Percentiles rank a stretch among this genome's conserved stretches.
These are phyloP conservation scores for Frankliniella intonsa DNA, from an alignment of 2,888 invertebrate genomes.

Conservation along the genomic window DNA sequence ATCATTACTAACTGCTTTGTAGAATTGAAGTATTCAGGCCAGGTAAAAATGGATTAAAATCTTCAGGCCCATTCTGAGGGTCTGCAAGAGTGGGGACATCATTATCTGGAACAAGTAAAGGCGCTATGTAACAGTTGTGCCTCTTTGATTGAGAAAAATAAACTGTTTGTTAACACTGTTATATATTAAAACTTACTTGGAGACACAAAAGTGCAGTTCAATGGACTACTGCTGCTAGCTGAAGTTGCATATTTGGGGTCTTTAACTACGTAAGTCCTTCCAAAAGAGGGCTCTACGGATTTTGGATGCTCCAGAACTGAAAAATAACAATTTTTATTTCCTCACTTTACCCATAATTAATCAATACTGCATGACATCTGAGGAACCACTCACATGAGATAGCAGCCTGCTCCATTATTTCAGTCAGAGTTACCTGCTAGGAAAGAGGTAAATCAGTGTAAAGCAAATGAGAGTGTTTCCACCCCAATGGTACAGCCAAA, in stretches of 20 bases:
- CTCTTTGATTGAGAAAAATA: neutral
- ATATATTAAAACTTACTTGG: neutral
- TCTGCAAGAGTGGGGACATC: neutral
- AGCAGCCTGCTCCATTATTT: no score
- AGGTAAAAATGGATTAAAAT: neutral
- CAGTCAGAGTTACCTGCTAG: no score
- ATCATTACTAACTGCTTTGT: neutral
- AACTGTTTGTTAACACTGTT: neutral
- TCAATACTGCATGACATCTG: neutral
- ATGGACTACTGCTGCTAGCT: neutral
- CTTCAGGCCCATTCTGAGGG: neutral
- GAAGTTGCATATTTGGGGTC: neutral
- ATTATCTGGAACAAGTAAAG: neutral
- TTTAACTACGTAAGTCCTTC: neutral
- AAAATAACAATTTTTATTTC: neutral
- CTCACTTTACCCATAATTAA: neutral
- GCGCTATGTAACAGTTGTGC: neutral
- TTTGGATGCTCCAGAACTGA: neutral
- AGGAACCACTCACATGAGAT: neutral
- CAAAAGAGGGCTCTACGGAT: neutral
- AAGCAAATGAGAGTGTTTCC: no score
- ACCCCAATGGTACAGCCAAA: no score
- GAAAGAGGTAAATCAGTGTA: no score
- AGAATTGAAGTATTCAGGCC: neutral
- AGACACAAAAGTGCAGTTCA: neutral